Base-by-base conservation (phyloP, 2,888 invertebrate species). In the Scaptodrosophila latifasciaeformis region DNA sequence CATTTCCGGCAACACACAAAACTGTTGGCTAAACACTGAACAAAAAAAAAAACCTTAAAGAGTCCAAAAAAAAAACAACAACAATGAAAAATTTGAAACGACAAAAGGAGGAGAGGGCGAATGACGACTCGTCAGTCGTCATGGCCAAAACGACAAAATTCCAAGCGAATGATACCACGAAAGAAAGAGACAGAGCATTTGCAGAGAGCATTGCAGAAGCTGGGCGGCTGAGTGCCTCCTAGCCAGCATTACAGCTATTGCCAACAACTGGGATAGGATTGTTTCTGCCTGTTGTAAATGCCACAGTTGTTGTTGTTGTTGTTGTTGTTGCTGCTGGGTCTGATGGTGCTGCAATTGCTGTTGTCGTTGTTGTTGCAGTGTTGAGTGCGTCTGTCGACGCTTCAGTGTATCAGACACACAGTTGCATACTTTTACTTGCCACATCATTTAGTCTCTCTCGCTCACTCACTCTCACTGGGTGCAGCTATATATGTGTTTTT, bases 341-440 rank as follows among this genome's bases (percentile, higher is more conserved):
- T n/a, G n/a, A n/a, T 54, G 63, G 9, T 3, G 15, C 15, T 7
- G 15, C 15, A 0, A 15, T 31, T 18, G 47, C 24, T 24, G 19
- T 18, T 18, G 40, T 13, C 15, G 47, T 21, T 47, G 47, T 13
- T 37, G 46, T 2, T 10, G 18, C 17, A 17, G 54, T 54, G 71
- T 59, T 71, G 72, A 75, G 72, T 71, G 72, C 67, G 74, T 61
- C 81, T 77, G 78, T 78, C 71, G 81, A 62, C 75, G 75, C 66
- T 74, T 62, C 75, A 74, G 81, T 74, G 79, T 78, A 78, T 77
- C 80, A 79, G 74, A 57, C 47, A 55, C 65, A 67, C 65, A 62
- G 74, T 64, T 69, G 71, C 71, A 70, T 72, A 69, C 66, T 63
- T 62, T 65, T 42, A 58, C 66, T 56, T 40, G 58, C 49, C 48